Evolutionary conservation across 2,797 vertebrate species (phyloP), one percentile per base, ranked within the genome.

Genomic region (Cyclura pinguis): DNA sequence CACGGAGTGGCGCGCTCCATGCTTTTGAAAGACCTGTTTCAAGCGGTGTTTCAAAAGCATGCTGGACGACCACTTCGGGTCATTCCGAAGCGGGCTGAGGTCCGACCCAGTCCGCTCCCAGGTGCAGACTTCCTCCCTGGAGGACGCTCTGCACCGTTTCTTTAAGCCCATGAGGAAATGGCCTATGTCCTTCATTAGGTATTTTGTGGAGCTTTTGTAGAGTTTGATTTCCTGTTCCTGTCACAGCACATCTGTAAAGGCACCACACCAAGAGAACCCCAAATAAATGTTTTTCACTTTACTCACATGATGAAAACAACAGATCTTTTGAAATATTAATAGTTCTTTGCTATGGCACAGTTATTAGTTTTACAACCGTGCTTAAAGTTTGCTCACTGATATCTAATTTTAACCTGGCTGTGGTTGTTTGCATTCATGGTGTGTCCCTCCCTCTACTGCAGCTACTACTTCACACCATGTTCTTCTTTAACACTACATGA

Each of bases 281-380:
- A 91, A 95, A 72, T 82, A 80, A 91, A 38, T 84, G 32, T 89
- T 93, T 84, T 74, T 69, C 16, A 7, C 93, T 87, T 69, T 92
- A 92, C 62, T 81, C 91, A 94, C n/a, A 42, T 77, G 9, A 91
- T 9, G 88, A 94, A 92, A 90, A 81, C 92, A 81, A 87, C 62
- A 88, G 4, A 69, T 42, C 89, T 89, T 85, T 95, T 93, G 85
- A 73, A 91, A 88, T 89, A 92, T 47, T 76, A 52, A 27, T 95
- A 90, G 55, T 89, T 95, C 89, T 86, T 84, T 13, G 92, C 47
- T 88, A 57, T 88, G 82, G 84, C 93, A 90, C 32, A 85, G 87
- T 82, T 81, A 92, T 0, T 4, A 32, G 91, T 93, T n/a, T 92
- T 89, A 80, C 18, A 69, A 20, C 13, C 38, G 13, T 38, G 77